Conservation (phyloP, 2,797 vertebrate genomes). For the Bovichtus variegatus region DNA sequence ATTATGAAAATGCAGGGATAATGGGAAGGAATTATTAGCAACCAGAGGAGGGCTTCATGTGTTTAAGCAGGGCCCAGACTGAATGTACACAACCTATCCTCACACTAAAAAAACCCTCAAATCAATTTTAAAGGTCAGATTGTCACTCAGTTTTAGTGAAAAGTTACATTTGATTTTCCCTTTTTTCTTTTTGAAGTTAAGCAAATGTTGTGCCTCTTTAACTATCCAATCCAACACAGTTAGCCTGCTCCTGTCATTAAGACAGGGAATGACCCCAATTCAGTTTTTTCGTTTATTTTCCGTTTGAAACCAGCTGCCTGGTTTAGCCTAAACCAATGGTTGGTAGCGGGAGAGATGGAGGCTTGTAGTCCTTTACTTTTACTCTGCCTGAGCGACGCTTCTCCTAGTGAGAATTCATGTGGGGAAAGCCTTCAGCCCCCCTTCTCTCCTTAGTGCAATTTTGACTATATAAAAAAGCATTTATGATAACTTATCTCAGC, state of each 20-base stretch:
- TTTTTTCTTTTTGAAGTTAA: constrained; percentile 35
- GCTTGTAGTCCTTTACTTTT: constrained; percentile 39
- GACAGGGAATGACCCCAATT: constrained; percentile 34
- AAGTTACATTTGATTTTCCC: constrained; percentile 53
- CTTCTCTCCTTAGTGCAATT: constrained; percentile 75
- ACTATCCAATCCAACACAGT: constrained; percentile 45
- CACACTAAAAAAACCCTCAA: constrained; percentile 33
- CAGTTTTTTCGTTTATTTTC: constrained; percentile 36
- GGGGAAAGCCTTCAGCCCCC: constrained; percentile 52
- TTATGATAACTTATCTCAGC: constrained; percentile 64
- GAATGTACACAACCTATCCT: constrained; percentile 75
- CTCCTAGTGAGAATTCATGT: constrained; percentile 3
- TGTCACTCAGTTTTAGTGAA: constrained; percentile 31
- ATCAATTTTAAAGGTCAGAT: constrained; percentile 35
- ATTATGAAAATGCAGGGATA: constrained; percentile 50
- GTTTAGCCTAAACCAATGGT: constrained; percentile 62
- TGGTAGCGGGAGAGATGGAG: constrained; percentile 48
- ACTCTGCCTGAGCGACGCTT: constrained; percentile 18
- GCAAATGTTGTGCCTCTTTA: constrained; percentile 74
- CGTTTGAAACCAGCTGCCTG: constrained; percentile 38
- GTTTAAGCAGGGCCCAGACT: constrained; percentile 47
- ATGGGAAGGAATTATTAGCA: constrained; percentile 32
- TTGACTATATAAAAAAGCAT: constrained; percentile 67
- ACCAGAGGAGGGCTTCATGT: constrained; percentile 48
- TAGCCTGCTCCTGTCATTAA: constrained; percentile 31